Evolutionary conservation across 2,113 vertebrate genomes (phyloP), one percentile per base, ranked within the genome.

Genomic region (Colinus virginianus): DNA sequence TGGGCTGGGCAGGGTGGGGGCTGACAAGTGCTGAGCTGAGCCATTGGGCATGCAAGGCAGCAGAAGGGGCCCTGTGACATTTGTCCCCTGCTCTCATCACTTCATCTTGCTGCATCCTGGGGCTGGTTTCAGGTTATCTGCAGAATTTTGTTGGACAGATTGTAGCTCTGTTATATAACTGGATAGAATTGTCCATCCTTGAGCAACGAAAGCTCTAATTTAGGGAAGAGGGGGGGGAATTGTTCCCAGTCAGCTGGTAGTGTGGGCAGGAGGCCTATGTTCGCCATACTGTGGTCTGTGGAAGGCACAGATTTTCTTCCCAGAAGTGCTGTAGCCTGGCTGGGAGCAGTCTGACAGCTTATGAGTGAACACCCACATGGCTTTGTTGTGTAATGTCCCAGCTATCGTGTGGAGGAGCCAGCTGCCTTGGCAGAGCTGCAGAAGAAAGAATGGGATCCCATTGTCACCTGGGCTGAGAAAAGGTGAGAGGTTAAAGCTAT

Each of bases 361-460:
- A 83, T 83, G 72, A 72, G 87, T 13, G 56, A 95, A 78, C 56
- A 34, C 55, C 46, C 70, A 20, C 7, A 10, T 76, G 80, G 21
- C 75, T 94, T 88, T 90, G 62, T 97, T 96, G 91, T 45, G 38
- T 72, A 53, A 84, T 71, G 43, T 95, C 88, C 81, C 90, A 99
- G 99, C 97, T 99, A 99, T 97, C 99, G 99, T 93, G 98, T 99
- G 59, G 99, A 99, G 64, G 99, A 99, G 30, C 99, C 99, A 10
- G 76, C 97, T 9, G 98, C 96, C 49, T 97, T 99, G 97, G 99
- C 99, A 62, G 99, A 99, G 84, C 98, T 99, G 58, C 99, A 99
- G 95, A 99, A 96, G 93, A 98, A 98, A 30, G 99, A 99, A 70
- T 99, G 99, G 99, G 99, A 99, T 86, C 99, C 99, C 0, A 77